Conservation (phyloP, 1,140 invertebrate genomes). For the Heterodera carotae region DNA sequence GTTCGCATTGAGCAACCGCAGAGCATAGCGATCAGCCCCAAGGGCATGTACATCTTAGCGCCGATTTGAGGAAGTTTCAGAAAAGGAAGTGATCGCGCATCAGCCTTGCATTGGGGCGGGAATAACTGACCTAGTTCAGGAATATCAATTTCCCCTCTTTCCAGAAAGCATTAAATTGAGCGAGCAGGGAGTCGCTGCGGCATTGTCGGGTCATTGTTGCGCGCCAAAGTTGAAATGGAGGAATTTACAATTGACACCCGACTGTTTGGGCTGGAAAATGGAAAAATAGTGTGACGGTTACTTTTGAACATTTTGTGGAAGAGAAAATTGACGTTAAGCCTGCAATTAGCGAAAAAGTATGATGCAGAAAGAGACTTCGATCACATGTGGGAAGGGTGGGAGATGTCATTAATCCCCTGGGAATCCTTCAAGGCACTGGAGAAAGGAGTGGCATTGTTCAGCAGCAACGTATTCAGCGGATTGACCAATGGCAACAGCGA, state of each 20-base stretch:
- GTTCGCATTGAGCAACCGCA: no score
- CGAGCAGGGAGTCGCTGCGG: background rate
- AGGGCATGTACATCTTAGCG: no score
- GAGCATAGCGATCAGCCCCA: no score
- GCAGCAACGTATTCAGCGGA: background rate
- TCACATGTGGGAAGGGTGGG: background rate
- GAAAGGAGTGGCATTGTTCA: background rate
- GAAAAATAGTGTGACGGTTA: background rate
- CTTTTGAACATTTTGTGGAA: background rate
- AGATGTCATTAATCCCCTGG: background rate
- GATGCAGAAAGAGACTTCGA: slow-evolving; percentile 6
- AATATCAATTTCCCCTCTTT: background rate
- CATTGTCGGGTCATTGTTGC: background rate
- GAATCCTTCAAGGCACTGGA: background rate
- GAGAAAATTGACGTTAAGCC: background rate
- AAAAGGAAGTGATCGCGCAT: background rate
- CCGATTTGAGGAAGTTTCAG: no score
- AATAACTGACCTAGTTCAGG: background rate
- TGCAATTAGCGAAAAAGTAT: background rate
- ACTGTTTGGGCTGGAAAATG: background rate
- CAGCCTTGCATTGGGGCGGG: background rate
- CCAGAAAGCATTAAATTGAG: background rate
- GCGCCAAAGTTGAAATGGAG: background rate
- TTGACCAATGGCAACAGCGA: background rate
- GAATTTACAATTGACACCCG: background rate